Evolutionary conservation across 2,797 vertebrate species (phyloP), one percentile per base, ranked within the genome.

Genomic region (Oreochromis grahami): DNA sequence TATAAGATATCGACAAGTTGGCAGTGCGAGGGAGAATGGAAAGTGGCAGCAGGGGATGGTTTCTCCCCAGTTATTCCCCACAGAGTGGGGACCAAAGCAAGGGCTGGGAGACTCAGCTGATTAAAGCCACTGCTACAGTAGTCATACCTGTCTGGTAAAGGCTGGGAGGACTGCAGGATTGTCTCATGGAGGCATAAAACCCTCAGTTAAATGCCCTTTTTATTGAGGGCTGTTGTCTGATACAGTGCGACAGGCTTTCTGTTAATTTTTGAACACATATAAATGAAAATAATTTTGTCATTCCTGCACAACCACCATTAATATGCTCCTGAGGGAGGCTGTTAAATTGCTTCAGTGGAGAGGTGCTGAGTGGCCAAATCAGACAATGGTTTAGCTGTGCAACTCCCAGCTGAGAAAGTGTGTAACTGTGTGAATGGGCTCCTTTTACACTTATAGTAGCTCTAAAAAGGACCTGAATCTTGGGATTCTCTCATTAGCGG

Each of bases 1-100:
- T 95, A 94, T 94, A 93, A 91, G 89, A 91, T 96, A 96, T 96
- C 95, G 95, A 96, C 94, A 92, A 91, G 93, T 89, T 84, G 91
- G 92, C 77, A 12, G 84, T 26, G 84, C 53, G 6, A 53, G 76
- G 86, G 70, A 77, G 76, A 81, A 81, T 43, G 76, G 78, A 77
- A 81, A 78, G 76, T 72, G 36, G 84, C 9, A 68, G 70, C 68
- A 26, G 65, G 88, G 90, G 81, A 86, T 45, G 32, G 56, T 82
- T 87, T 84, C 63, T 85, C 78, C 60, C 56, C 63, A 13, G 63
- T 36, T 78, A 74, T 63, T 89, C 86, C 70, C 85, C 2, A 13
- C 87, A 53, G 89, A 84, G 58, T 8, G 3, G 55, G 32, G 76
- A 86, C 79, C 60, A 79, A 70, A 86, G 91, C 80, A 45, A 21